Conservation (phyloP, 1,140 invertebrate genomes). For the Scaptodrosophila lebanonensis region DNA sequence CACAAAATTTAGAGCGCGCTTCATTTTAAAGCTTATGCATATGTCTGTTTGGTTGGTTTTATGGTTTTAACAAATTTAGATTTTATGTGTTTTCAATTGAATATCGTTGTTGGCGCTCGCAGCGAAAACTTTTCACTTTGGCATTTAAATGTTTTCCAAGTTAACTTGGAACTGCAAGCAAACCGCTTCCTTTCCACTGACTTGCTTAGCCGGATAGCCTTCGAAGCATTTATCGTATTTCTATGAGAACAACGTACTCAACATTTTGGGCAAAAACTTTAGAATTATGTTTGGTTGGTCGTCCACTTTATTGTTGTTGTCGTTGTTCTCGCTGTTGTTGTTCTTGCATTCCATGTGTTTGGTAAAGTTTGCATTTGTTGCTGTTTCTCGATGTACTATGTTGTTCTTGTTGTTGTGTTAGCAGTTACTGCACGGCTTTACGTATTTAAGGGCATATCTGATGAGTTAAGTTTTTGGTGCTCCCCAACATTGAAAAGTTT, state of each 20-base stretch:
- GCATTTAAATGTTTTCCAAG: slow-evolving; percentile 71
- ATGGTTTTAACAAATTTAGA: slow-evolving; percentile 59
- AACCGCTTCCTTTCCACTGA: slow-evolving; percentile 34
- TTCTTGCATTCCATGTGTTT: slow-evolving; percentile 23
- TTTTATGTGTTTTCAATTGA: slow-evolving; percentile 71
- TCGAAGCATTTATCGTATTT: slow-evolving; percentile 68
- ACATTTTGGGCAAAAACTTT: slow-evolving; percentile 63
- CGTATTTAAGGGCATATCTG: slow-evolving; percentile 71
- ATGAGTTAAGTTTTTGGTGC: slow-evolving; percentile 56
- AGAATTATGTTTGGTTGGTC: slow-evolving; percentile 65
- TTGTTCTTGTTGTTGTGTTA: too few species aligned
- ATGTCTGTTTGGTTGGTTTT: background rate
- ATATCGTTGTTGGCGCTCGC: slow-evolving; percentile 48
- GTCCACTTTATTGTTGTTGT: slow-evolving; percentile 49
- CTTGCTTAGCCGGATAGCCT: slow-evolving; percentile 8
- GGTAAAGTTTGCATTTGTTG: too few species aligned
- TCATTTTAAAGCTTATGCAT: slow-evolving; percentile 1
- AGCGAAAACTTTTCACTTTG: slow-evolving; percentile 63
- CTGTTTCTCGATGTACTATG: slow-evolving; percentile 27
- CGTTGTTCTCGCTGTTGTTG: slow-evolving; percentile 9
- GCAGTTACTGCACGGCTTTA: slow-evolving; percentile 40
- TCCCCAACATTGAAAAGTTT: slow-evolving; percentile 36
- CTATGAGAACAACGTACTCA: slow-evolving; percentile 73
- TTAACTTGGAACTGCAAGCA: slow-evolving; percentile 51
- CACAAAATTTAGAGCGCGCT: background rate